Percentiles rank a stretch among this genome's conserved stretches.
Evolutionary conservation across 2,888 invertebrate genomes (phyloP).

Genomic region (Drosophila bunnanda): DNA sequence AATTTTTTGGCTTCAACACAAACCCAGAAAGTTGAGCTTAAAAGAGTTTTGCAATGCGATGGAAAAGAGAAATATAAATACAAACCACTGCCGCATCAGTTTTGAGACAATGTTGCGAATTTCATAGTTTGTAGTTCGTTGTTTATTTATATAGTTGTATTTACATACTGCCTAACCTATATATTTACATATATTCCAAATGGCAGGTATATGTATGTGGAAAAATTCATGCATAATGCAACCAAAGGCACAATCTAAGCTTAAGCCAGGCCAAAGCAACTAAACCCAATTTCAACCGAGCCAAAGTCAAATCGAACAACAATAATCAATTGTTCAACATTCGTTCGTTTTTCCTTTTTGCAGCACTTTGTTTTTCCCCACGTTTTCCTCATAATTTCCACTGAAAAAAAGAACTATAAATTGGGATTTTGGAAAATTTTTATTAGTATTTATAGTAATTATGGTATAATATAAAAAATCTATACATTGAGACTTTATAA

Average conservation of each 20-base stretch:
- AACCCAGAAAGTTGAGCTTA: slow-evolving; percentile 51
- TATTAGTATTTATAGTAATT: not conserved
- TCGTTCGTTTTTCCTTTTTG: slow-evolving; percentile 28
- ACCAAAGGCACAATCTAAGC: slow-evolving; percentile 33
- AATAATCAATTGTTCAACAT: slow-evolving; percentile 59
- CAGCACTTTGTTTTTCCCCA: slow-evolving; percentile 51
- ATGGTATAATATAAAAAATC: not conserved
- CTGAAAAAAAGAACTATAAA: not conserved
- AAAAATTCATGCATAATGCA: slow-evolving; percentile 50
- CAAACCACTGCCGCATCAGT: slow-evolving; percentile 35
- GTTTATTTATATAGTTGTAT: not conserved
- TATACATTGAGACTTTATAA: too few relatives aligned
- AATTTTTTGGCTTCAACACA: slow-evolving; percentile 32
- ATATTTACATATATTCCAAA: not conserved
- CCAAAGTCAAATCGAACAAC: slow-evolving; percentile 20
- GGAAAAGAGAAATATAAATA: slow-evolving; percentile 45
- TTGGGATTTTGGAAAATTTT: not conserved
- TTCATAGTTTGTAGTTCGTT: slow-evolving; percentile 11
- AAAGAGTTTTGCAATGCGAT: slow-evolving; percentile 49
- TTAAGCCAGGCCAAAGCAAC: slow-evolving; percentile 14
- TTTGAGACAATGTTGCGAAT: slow-evolving; percentile 65
- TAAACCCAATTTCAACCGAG: slow-evolving; percentile 14
- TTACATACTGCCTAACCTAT: not conserved
- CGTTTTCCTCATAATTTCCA: not conserved
- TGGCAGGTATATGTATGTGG: slow-evolving; percentile 13